A percentile compares a stretch with the other conserved stretches of the same genome.
These are phyloP conservation scores for Gymnocypris eckloni DNA, from an alignment of 2,797 vertebrate species.

Conservation along the genomic window DNA sequence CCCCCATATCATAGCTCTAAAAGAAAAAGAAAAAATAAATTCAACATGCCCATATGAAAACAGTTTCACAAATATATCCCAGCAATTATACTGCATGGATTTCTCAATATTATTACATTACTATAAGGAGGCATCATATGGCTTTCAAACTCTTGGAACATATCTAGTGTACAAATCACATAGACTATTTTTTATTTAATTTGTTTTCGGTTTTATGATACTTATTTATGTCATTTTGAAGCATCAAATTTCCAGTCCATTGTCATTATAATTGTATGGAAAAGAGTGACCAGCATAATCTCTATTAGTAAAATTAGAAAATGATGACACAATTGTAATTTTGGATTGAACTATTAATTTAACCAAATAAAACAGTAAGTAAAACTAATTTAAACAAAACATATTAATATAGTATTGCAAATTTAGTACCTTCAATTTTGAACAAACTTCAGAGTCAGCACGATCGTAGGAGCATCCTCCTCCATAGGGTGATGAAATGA, in stretches of 20 bases:
- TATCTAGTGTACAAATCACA: too few species aligned
- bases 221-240: too few species aligned
- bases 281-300: too few species aligned
- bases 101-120: background rate
- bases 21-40: background rate
- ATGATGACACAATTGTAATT: too few species aligned
- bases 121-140: background rate
- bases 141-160: background rate
- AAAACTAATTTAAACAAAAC: background rate
- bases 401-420: background rate
- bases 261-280: too few species aligned
- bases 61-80: background rate
- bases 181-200: background rate
- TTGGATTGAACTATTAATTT: too few species aligned
- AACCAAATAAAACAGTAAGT: background rate
- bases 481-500: fast-evolving
- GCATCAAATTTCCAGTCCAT: too few species aligned
- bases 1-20: background rate
- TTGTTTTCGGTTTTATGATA: background rate
- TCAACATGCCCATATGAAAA: background rate
- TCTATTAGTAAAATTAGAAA: background rate
- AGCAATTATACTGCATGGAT: background rate
- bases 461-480: too few species aligned
- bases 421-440: background rate
- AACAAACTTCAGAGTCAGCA: background rate